These are phyloP conservation scores for Sebastes melanostomus DNA, from an alignment of 2,797 vertebrate species.

Conservation along the genomic window DNA sequence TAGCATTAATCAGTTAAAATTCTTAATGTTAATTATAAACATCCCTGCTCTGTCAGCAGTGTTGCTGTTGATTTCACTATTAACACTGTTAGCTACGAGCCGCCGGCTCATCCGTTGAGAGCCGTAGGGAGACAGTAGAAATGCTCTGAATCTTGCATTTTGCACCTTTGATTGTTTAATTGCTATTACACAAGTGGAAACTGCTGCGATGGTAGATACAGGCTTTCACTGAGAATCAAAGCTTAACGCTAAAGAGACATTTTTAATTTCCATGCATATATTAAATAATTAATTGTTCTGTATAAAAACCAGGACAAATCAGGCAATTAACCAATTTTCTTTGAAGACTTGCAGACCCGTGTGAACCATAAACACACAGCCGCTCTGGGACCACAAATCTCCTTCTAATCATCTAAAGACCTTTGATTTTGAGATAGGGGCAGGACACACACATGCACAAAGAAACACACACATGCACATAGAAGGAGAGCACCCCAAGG, in stretches of 20 bases:
- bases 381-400: not conserved
- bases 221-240: not conserved
- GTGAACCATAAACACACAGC: slow-evolving; percentile 28
- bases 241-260: not conserved
- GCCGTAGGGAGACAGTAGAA: not conserved
- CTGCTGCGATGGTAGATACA: not conserved
- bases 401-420: slow-evolving; percentile 19
- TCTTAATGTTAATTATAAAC: no score
- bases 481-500: slow-evolving; percentile 17
- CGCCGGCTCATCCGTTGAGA: not conserved
- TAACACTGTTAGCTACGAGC: accelerated
- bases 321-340: slow-evolving; percentile 24
- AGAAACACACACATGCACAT: slow-evolving; percentile 7
- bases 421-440: slow-evolving; percentile 33
- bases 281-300: not conserved
- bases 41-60: no score
- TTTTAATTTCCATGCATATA: not conserved
- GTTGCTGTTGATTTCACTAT: not conserved
- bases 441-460: not conserved
- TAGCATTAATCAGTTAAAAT: no score
- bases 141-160: not conserved
- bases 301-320: not conserved
- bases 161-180: not conserved
- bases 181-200: not conserved
- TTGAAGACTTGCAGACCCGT: slow-evolving; percentile 14